These are phyloP conservation scores for Boloria euphrosyne DNA, from an alignment of 2,888 invertebrate genomes.

Conservation along the genomic window DNA sequence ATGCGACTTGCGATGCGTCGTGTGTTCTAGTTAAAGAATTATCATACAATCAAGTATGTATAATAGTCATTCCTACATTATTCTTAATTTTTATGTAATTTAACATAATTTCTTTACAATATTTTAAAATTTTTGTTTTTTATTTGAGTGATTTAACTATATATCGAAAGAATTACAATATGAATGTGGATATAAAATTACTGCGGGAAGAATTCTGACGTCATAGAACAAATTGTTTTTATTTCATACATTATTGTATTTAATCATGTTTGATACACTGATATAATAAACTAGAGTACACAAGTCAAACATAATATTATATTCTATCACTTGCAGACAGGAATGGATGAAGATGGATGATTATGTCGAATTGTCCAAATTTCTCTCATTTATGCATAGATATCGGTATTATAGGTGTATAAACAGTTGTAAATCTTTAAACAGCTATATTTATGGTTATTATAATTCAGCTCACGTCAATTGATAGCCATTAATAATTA, in stretches of 20 bases:
- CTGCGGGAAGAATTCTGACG: constrained; percentile 4
- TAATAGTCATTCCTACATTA: constrained; percentile 19
- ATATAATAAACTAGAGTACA: too few species aligned
- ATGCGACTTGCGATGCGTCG: constrained; percentile 19
- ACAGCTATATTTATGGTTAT: too few species aligned
- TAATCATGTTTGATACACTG: too few species aligned
- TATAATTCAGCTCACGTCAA: too few species aligned
- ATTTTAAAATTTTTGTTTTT: neutral
- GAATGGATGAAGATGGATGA: too few species aligned
- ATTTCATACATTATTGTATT: neutral
- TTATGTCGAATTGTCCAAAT: too few species aligned
- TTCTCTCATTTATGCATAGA: too few species aligned
- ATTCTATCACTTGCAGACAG: too few species aligned
- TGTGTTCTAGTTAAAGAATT: constrained; percentile 40
- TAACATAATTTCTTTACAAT: neutral
- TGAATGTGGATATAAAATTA: neutral
- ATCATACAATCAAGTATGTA: constrained; percentile 31
- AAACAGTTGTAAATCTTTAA: too few species aligned
- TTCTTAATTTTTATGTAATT: constrained; percentile 13
- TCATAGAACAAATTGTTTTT: neutral
- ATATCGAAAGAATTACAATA: constrained; percentile 2
- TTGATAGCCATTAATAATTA: too few species aligned
- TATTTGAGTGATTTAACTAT: neutral
- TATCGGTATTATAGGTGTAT: too few species aligned
- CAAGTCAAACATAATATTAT: too few species aligned